Evolutionary conservation across 2,888 invertebrate species (phyloP), one percentile per base, ranked within the genome.

Genomic region (Lottia scabra): DNA sequence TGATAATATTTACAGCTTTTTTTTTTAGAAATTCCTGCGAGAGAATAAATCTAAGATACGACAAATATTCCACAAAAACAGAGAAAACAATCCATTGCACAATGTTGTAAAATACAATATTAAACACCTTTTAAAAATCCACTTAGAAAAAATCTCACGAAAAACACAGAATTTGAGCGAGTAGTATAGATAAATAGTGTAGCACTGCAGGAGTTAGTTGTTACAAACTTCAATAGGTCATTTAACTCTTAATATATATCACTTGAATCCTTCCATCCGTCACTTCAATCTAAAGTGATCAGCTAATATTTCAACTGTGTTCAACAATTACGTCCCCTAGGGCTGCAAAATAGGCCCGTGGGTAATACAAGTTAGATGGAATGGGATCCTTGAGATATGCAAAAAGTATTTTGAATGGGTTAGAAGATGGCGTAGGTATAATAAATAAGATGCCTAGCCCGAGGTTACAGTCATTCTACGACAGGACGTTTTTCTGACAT

Each of bases 351-450:
- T 23, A 56, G 38, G 23, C 56, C 56, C 56, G 56, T 56, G 56
- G 56, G 56, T 56, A 56, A 56, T 56, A 23, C 23, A 56, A 10
- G 56, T 56, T 23, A 56, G 23, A 56, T 56, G 23, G 19, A 23
- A 56, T 19, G 56, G 56, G 56, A 38, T 38, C 56, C 56, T 56
- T 56, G 56, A 23, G 56, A 56, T 23, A 56, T 19, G 23, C 19
- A 56, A 56, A 48, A 56, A 56, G 23, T 23, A 56, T 23, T 56
- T 56, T n/a, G 19, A 56, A 56, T 56, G 56, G 56, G 56, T 23
- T 56, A 56, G 12, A 56, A 56, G 56, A 56, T 56, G 56, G 56
- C 56, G 56, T 56, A 56, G 56, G 56, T 56, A 56, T 56, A 56
- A 56, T 56, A 56, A 19, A 56, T 56, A 23, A 23, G 10, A 19